Evolutionary conservation across 2,113 vertebrate genomes (phyloP).

Genomic region (Meleagris gallopavo): DNA sequence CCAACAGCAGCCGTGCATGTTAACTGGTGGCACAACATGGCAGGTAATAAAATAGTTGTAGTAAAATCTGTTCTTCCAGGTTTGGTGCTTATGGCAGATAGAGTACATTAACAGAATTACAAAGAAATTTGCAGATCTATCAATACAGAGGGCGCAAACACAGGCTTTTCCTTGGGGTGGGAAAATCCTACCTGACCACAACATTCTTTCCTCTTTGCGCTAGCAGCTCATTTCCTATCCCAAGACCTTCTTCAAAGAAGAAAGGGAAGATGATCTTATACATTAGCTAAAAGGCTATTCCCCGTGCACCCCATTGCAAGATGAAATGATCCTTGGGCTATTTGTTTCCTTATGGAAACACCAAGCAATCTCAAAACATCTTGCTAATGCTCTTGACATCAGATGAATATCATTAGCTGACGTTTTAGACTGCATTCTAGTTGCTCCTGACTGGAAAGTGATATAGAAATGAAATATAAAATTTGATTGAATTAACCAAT

Average conservation of each 20-base stretch:
- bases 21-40: not conserved
- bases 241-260: not conserved
- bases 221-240: not conserved
- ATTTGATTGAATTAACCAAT: not conserved
- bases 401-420: not conserved
- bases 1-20: not conserved
- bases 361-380: not conserved
- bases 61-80: not conserved
- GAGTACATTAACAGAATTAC: not conserved
- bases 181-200: not conserved
- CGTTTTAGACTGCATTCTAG: not conserved
- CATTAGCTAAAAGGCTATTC: not conserved
- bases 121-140: not conserved
- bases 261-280: not conserved
- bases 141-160: not conserved
- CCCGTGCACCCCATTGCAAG: not conserved
- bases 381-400: not conserved
- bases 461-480: not conserved
- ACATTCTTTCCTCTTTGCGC: not conserved
- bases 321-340: not conserved
- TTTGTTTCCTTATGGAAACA: not conserved
- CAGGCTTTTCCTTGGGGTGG: not conserved
- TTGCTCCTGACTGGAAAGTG: not conserved
- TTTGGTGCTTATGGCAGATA: not conserved
- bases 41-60: not conserved